Percentiles rank a stretch among this genome's conserved stretches.
These are phyloP conservation scores for Capromys pilorides DNA, from an alignment of 2,797 vertebrate species.

Conservation along the genomic window DNA sequence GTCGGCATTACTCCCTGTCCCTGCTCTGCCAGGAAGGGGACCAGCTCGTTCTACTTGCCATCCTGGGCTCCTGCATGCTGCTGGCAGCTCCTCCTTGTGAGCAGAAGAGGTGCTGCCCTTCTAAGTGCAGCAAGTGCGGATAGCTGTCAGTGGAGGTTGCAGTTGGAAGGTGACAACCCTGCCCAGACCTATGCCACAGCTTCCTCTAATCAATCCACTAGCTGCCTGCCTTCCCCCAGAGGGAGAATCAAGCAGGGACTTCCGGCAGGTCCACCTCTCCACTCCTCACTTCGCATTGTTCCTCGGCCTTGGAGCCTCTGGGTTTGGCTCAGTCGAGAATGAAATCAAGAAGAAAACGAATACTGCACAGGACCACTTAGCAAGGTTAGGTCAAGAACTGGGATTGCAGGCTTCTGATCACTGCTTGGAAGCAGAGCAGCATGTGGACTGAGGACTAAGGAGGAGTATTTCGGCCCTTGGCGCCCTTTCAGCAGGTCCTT, in stretches of 20 bases:
- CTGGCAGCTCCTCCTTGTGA: background rate
- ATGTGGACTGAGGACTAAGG: background rate
- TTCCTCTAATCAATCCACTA: background rate
- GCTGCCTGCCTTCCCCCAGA: background rate
- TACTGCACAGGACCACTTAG: constrained; percentile 46
- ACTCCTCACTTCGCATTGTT: background rate
- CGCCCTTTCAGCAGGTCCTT: constrained; percentile 49
- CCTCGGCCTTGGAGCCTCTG: background rate
- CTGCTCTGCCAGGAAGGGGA: background rate
- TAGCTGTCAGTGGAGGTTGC: background rate
- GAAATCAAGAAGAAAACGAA: constrained; percentile 67
- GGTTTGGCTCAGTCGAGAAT: constrained; percentile 41
- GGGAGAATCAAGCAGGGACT: background rate
- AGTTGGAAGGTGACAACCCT: background rate
- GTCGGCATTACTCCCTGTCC: background rate
- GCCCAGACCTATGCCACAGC: background rate
- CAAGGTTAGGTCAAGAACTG: constrained; percentile 73
- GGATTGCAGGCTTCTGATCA: constrained; percentile 78
- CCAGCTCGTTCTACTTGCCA: background rate
- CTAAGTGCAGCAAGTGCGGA: background rate
- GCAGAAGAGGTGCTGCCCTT: background rate
- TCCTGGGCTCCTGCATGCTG: background rate
- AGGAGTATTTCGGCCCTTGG: background rate
- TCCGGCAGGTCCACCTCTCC: background rate
- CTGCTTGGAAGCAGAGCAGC: constrained; percentile 60